Evolutionary conservation across 2,113 vertebrate genomes (phyloP).

Genomic region (Emydocephalus ijimae): DNA sequence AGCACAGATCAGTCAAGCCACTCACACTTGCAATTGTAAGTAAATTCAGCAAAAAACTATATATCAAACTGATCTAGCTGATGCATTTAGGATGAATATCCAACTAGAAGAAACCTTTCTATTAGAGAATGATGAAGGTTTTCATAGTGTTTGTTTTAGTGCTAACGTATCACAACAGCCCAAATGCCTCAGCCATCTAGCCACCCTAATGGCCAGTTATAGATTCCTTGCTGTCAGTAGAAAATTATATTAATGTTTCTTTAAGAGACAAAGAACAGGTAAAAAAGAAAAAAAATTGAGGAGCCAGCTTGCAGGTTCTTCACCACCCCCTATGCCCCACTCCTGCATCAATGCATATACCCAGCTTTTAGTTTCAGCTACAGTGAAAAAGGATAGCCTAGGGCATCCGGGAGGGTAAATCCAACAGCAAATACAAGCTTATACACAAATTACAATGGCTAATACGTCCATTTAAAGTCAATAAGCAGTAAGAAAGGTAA

Average conservation of each 20-base stretch:
- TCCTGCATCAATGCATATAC: background rate
- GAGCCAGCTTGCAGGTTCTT: background rate
- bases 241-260: background rate
- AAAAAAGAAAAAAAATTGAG: no score
- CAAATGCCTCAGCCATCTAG: background rate
- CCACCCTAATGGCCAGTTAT: background rate
- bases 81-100: background rate
- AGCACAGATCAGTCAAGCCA: background rate
- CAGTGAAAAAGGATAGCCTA: background rate
- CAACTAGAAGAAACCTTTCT: background rate
- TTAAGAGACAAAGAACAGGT: background rate
- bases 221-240: background rate
- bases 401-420: background rate
- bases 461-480: background rate
- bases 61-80: background rate
- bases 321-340: background rate
- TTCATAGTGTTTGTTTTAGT: background rate
- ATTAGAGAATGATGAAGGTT: background rate
- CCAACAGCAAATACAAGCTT: background rate
- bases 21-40: background rate
- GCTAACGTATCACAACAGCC: background rate
- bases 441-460: background rate
- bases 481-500: background rate
- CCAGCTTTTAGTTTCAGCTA: background rate
- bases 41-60: background rate